A percentile compares a stretch with the other conserved stretches of the same genome.
These are phyloP conservation scores for Aplidium turbinatum DNA, from an alignment of 23 tunicate genomes.

Conservation along the genomic window DNA sequence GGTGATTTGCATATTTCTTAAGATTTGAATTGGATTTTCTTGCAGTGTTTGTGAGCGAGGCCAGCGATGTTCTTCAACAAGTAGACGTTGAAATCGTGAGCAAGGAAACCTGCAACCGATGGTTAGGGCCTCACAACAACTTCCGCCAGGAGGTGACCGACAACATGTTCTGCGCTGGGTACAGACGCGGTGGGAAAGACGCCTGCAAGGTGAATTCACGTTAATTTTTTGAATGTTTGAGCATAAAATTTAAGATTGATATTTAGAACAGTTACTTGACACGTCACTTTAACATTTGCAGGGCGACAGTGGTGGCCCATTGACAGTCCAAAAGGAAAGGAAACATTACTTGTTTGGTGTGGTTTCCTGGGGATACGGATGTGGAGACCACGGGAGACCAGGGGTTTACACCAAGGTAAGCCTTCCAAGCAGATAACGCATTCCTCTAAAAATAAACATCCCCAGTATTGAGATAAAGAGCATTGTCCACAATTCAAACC, in stretches of 20 bases:
- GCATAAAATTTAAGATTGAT: too few species aligned
- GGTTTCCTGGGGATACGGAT: conserved; percentile 48
- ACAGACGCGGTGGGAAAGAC: conserved; percentile 18
- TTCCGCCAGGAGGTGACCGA: background rate
- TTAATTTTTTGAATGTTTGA: background rate
- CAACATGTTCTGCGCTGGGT: conserved; percentile 41
- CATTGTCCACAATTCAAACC: too few species aligned
- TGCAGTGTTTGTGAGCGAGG: too few species aligned
- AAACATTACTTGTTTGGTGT: conserved; percentile 1
- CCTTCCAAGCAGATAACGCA: background rate
- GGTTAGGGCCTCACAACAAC: background rate
- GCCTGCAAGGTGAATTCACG: conserved; percentile 30
- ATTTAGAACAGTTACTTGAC: too few species aligned
- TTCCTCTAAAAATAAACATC: too few species aligned
- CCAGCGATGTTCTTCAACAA: conserved; percentile 3
- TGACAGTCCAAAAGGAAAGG: background rate
- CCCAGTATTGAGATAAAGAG: too few species aligned
- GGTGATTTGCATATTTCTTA: too few species aligned
- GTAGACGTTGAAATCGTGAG: conserved; percentile 17
- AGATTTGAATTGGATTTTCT: too few species aligned
- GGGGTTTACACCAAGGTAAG: conserved; percentile 44
- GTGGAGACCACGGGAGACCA: conserved; percentile 3
- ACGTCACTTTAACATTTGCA: too few species aligned
- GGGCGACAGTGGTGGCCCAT: conserved; percentile 49
- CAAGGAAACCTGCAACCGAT: conserved; percentile 14